Base-by-base conservation (phyloP, 2,888 invertebrate genomes). In the Melieria crassipennis region DNA sequence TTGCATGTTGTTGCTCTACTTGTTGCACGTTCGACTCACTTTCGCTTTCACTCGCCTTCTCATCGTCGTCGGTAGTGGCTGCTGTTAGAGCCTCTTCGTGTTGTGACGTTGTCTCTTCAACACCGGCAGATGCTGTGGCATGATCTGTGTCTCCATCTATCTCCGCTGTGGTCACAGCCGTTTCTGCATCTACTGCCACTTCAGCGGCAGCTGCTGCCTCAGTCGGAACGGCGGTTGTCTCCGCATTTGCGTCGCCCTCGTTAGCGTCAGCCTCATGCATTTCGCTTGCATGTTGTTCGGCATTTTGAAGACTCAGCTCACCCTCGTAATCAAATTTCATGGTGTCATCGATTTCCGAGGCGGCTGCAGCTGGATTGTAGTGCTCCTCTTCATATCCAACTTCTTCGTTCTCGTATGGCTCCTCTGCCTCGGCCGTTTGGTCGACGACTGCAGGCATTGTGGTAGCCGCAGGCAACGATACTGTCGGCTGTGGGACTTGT, bases 321-420 rank as follows among this genome's bases (percentile, higher is more conserved):
- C 46, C 74, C 77, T 82, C 84, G 71, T 84, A 84, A 81, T 84
- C 83, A 68, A 84, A 83, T 80, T 83, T 84, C 82, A 84, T 83
- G 74, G 82, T 81, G 71, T 84, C 80, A 65, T 83, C 82, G 11
- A 70, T 16, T 3, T 2, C 30, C 10, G 50, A 50, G 11, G 10
- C 50, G 9, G 50, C 1, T 50, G 30, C 30, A 30, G 30, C 3
- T 30, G 30, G 30, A 30, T 30, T 30, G 30, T 30, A 30, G 2
- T 30, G 10, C 7, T 58, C 66, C 6, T 7, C 65, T 11, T 56
- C 57, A n/a, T 69, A n/a, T 43, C 55, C 68, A 6, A 16, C 62
- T 63, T 47, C 68, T 3, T 64, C 45, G 52, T 64, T 57, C 45
- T 64, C 64, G 16, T 57, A 63, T 64, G 56, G 43, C 6, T 64